Base-by-base conservation (phyloP, 2,888 invertebrate species). In the Tetheella fluctuosa region DNA sequence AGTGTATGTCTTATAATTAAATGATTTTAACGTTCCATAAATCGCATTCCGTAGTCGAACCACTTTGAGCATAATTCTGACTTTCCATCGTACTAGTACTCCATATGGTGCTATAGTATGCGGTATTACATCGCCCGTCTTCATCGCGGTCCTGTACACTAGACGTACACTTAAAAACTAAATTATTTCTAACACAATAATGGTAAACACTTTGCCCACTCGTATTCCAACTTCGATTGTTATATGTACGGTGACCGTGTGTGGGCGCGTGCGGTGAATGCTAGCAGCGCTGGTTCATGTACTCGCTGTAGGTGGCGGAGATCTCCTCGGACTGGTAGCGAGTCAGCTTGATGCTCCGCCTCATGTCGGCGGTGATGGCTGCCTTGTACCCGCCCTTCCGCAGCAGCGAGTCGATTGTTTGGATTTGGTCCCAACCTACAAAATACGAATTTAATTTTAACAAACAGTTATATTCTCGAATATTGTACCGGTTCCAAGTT, bases 321-420 rank as follows among this genome's bases (percentile, higher is more conserved):
- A 99, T 95, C 94, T 98, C 98, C 91, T 99, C 99, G 77, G 98
- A 98, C 88, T 98, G 98, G 92, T 99, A 99, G 75, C 99, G 97
- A 59, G 98, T 99, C 79, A 99, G 94, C 91, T 98, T 98, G 85
- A 99, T 97, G 85, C 96, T 96, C 79, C 97, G 96, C 61, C 99
- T 95, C 81, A 97, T 94, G 60, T 98, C 98, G 28, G 95, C 95
- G n/a, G 97, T 97, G 68, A 99, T 98, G 59, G 95, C 91, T 30
- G 98, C 97, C 86, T 98, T 98, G 93, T 96, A 99, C 56, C 99
- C 99, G 70, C 99, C 99, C 93, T 99, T 99, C 73, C 99, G 96
- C 68, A 99, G 95, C 66, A 99, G 94, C 52, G 99, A 98, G 93
- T 99, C 99, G 82, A 99, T 98, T 25, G 99, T 99, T 93, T 99